Conservation (phyloP, 2,888 invertebrate genomes). For the Callyntrura guangdongensis region DNA sequence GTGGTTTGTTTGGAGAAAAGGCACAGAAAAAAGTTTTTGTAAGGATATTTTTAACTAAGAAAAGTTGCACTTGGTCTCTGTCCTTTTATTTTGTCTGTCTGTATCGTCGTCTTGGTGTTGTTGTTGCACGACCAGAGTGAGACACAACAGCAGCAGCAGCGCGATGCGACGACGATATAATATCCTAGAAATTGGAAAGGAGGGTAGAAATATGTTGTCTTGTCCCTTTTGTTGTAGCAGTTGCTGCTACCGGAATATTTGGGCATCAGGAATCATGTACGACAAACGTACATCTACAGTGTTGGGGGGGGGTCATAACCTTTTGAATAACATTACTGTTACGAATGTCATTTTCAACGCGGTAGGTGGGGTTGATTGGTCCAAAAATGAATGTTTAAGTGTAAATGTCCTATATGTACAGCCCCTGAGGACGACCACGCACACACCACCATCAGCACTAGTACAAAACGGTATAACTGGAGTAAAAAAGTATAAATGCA, state of each 20-base stretch:
- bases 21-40: slow-evolving; percentile 1
- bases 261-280: not conserved
- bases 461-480: not conserved
- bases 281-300: not conserved
- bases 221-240: slow-evolving; percentile 2
- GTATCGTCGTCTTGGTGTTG: not conserved
- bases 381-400: too few relatives aligned
- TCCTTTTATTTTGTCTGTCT: not conserved
- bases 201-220: slow-evolving; percentile 5
- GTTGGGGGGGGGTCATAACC: not conserved
- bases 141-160: not conserved
- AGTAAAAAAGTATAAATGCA: slow-evolving; percentile 7
- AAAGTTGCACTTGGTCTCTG: not conserved
- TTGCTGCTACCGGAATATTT: slow-evolving; percentile 25
- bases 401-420: too few relatives aligned
- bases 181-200: not conserved
- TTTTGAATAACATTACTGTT: too few relatives aligned
- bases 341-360: too few relatives aligned
- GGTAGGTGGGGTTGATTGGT: too few relatives aligned
- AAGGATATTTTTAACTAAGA: slow-evolving; percentile 3
- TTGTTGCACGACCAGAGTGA: not conserved
- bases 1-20: not conserved
- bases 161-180: not conserved
- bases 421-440: not conserved
- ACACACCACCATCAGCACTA: not conserved